These are phyloP conservation scores for Diplosoma virens DNA, from an alignment of 23 tunicate species.

Conservation along the genomic window DNA sequence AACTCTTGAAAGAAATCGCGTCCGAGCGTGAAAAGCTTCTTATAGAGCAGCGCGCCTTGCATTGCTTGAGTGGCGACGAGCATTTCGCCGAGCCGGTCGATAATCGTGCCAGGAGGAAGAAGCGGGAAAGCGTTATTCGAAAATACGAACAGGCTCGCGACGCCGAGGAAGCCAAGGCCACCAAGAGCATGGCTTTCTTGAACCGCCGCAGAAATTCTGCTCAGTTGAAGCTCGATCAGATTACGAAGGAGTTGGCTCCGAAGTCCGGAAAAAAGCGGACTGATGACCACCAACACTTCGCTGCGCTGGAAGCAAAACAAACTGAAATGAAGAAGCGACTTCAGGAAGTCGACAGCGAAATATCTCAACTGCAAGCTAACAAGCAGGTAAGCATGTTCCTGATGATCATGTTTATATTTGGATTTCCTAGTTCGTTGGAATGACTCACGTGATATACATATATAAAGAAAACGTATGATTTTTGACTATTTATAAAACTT, in stretches of 20 bases:
- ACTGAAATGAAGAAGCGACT: conserved; percentile 55
- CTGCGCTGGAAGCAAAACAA: conserved; percentile 68
- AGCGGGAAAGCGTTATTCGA: conserved; percentile 52
- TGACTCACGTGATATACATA: too few relatives aligned
- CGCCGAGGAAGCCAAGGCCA: conserved; percentile 49
- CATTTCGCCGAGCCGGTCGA: neutral
- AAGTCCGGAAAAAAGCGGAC: conserved; percentile 73
- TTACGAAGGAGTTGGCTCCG: conserved; percentile 69
- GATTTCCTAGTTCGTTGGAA: too few relatives aligned
- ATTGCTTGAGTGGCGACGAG: neutral
- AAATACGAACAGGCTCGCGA: conserved; percentile 63
- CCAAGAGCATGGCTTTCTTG: conserved; percentile 57
- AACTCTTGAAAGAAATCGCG: conserved; percentile 62
- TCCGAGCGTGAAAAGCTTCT: conserved; percentile 58
- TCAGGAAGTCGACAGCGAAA: conserved; percentile 54
- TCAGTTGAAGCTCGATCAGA: conserved; percentile 73
- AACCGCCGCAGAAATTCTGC: conserved; percentile 79
- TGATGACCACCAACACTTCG: conserved; percentile 75
- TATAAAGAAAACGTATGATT: too few relatives aligned
- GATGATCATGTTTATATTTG: too few relatives aligned
- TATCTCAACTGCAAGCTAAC: conserved; percentile 47
- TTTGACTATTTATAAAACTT: too few relatives aligned
- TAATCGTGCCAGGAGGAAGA: neutral
- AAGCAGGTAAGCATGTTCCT: conserved; percentile 39
- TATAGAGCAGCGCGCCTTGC: conserved; percentile 48